phyloP scores from a whole-genome alignment of 1,140 invertebrate species.

The Fopius arisanus region DNA sequence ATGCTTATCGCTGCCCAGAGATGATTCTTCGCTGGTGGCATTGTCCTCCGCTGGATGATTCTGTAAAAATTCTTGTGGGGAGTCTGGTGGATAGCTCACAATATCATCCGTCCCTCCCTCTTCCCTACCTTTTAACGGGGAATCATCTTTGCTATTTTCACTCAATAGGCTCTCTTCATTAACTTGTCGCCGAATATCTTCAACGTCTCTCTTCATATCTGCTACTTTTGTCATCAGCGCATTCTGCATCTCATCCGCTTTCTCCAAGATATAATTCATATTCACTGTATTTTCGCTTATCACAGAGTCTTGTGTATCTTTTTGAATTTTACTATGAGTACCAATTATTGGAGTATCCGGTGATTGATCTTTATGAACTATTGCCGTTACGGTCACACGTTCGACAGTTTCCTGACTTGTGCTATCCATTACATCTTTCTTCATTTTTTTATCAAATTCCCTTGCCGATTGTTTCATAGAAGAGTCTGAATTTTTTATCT shows the following conservation, averaged over 20 bases:
- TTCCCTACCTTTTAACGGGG: constrained; percentile 30
- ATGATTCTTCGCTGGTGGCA: background rate
- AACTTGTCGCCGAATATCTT: constrained; percentile 55
- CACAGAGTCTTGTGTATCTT: constrained; percentile 29
- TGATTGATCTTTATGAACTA: constrained; percentile 56
- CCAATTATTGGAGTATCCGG: constrained; percentile 47
- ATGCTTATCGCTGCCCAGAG: background rate
- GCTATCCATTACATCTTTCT: constrained; percentile 51
- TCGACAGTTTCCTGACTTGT: constrained; percentile 59
- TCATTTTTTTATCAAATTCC: constrained; percentile 22
- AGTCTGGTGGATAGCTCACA: constrained; percentile 30
- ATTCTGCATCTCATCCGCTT: constrained; percentile 47
- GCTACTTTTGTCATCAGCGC: constrained; percentile 48
- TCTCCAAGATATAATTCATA: constrained; percentile 48
- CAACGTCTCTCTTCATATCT: constrained; percentile 52
- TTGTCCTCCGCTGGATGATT: constrained; percentile 36
- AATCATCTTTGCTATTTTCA: constrained; percentile 40
- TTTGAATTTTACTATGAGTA: constrained; percentile 17
- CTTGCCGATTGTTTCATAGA: constrained; percentile 17
- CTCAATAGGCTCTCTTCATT: constrained; percentile 57
- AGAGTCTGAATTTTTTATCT: background rate
- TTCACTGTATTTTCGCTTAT: constrained; percentile 37
- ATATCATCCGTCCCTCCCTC: constrained; percentile 26
- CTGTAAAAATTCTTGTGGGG: constrained; percentile 37
- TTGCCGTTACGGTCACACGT: constrained; percentile 52